These are phyloP conservation scores for Oreochromis aureus DNA, from an alignment of 2,113 vertebrate species.

Conservation along the genomic window DNA sequence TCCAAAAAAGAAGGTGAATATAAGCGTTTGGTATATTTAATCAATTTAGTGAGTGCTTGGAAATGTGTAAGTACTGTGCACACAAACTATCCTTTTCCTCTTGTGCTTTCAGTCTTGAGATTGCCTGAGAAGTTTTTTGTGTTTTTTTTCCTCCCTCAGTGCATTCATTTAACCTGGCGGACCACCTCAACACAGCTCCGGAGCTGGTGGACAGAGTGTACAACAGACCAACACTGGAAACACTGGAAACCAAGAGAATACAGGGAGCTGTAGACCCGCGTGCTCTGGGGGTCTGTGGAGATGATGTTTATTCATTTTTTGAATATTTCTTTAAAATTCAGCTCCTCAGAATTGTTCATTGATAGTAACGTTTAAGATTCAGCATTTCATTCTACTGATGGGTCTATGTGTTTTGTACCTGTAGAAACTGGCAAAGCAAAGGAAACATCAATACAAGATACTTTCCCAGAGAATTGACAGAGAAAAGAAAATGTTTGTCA, in stretches of 20 bases:
- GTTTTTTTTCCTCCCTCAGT: constrained; percentile 64
- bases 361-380: not conserved
- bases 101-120: not conserved
- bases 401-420: not conserved
- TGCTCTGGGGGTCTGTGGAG: constrained; percentile 70
- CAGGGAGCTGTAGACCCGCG: constrained; percentile 67
- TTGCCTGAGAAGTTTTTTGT: not conserved
- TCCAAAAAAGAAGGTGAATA: constrained; percentile 81
- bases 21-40: not conserved
- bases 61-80: not conserved
- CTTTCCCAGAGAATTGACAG: constrained; percentile 90
- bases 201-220: constrained; percentile 83
- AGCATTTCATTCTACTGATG: not conserved
- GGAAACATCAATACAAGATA: constrained; percentile 79
- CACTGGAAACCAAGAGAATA: constrained; percentile 76
- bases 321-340: not conserved
- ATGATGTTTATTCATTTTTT: not conserved
- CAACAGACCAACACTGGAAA: constrained; percentile 87
- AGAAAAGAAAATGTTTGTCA: constrained; percentile 88
- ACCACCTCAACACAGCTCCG: constrained; percentile 81
- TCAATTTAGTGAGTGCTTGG: not conserved
- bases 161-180: constrained; percentile 80
- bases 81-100: not conserved
- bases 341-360: not conserved
- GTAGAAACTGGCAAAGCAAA: constrained; percentile 79